These are phyloP conservation scores for Nilaparvata lugens DNA, from an alignment of 1,140 invertebrate species.

Conservation along the genomic window DNA sequence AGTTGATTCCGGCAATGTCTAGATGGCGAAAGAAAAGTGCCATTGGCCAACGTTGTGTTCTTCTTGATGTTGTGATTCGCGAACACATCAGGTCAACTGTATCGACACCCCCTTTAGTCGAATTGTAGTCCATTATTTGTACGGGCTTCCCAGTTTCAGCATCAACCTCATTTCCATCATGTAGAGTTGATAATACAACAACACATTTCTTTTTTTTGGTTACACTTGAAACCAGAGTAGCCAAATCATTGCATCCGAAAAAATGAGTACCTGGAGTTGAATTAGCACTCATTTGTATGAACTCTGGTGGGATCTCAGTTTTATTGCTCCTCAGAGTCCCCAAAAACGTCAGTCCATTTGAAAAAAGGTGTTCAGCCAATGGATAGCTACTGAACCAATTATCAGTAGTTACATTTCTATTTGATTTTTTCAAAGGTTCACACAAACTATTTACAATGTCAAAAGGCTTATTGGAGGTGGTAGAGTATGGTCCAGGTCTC, in stretches of 20 bases:
- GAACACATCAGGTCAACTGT: slow-evolving; percentile 6
- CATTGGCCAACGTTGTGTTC: slow-evolving; percentile 11
- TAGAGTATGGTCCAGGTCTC: slow-evolving; percentile 28
- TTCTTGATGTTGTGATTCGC: slow-evolving; percentile 1
- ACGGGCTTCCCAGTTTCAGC: slow-evolving; percentile 1
- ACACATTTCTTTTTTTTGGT: slow-evolving; percentile 4
- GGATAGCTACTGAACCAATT: neutral
- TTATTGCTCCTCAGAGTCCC: neutral
- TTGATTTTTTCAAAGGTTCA: neutral
- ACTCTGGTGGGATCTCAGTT: neutral
- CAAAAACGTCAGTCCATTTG: neutral
- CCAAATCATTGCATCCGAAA: neutral
- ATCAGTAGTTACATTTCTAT: neutral
- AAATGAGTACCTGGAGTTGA: neutral
- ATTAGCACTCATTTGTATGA: neutral
- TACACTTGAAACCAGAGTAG: neutral
- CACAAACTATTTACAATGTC: neutral
- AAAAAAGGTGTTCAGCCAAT: neutral
- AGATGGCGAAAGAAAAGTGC: slow-evolving; percentile 28
- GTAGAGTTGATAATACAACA: slow-evolving; percentile 5
- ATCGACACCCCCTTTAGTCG: slow-evolving; percentile 1
- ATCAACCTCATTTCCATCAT: slow-evolving; percentile 3
- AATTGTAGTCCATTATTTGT: slow-evolving; percentile 3
- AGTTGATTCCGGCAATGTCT: slow-evolving; percentile 25
- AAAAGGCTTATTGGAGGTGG: neutral